Base-by-base conservation (phyloP, 2,888 invertebrate genomes). In the Hydroisotoma schaefferi region DNA sequence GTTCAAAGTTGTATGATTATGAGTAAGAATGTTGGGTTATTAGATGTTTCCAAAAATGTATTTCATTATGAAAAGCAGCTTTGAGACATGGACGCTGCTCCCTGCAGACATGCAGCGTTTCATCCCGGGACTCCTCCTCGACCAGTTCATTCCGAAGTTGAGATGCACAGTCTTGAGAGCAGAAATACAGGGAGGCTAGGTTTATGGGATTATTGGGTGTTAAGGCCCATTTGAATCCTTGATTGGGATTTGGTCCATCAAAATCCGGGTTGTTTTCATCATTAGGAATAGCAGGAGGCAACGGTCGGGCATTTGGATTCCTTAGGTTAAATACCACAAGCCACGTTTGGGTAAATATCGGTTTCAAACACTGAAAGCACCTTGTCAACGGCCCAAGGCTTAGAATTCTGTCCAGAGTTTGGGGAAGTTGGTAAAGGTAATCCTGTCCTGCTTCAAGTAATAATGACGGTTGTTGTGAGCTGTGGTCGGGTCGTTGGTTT, bases 291-390 rank as follows among this genome's bases (percentile, higher is more conserved):
- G 20, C 25, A 1, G 37, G 20, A 25, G 37, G 28, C 47, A 29
- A 10, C 15, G 15, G 8, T 33, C 33, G 8, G 10, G 15, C 15
- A 8, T 33, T 33, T 33, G 33, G 15, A 12, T 10, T 33, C 33
- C 33, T 15, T 15, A 15, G n/a, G 43, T 22, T 56, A 40, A 69
- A 66, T 27, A 67, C 57, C 12, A 69, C 23, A 1, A 62, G 64
- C 64, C 66, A 69, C 33, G 47, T 59, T 20, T 61, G 61, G 2
- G 60, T 67, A 53, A 69, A 69, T 51, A 69, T 63, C 6, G 67
- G 65, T 33, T 48, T 44, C 20, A 63, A 38, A 49, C 69, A 69
- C 44, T 61, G 55, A 58, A 65, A 67, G 44, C 69, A 69, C 43
- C 51, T n/a, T n/a, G n/a, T n/a, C n/a, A n/a, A n/a, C n/a, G n/a